phyloP scores from a whole-genome alignment of 2,113 vertebrate genomes.

The Nematolebias whitei region DNA sequence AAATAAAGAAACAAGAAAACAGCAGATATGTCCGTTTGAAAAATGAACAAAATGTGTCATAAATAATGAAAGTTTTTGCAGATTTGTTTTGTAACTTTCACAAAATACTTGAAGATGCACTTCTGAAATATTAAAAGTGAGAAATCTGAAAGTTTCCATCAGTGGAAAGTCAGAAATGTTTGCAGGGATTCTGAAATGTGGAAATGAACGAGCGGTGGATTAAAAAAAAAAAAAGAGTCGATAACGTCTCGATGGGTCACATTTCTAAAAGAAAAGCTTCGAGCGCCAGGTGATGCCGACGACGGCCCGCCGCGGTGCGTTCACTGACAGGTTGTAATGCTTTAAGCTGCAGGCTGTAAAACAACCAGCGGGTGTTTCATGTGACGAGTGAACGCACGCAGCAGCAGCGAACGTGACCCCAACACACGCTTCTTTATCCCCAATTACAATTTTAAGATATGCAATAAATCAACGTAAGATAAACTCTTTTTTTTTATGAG shows the following conservation, averaged over 20 bases:
- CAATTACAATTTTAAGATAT: constrained; percentile 74
- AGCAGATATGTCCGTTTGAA: constrained; percentile 1
- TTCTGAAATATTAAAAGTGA: not conserved
- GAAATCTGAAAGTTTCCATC: not conserved
- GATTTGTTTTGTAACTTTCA: not conserved
- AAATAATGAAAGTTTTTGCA: too few species aligned
- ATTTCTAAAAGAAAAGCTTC: constrained; percentile 16
- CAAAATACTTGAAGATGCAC: not conserved
- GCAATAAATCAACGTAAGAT: constrained; percentile 47
- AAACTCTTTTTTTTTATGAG: constrained; percentile 23
- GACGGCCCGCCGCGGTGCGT: not conserved
- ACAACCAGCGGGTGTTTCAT: too few species aligned
- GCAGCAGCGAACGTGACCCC: constrained; percentile 19
- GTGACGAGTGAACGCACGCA: constrained; percentile 11
- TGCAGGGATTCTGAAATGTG: not conserved
- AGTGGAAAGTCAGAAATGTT: not conserved
- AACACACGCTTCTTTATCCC: constrained; percentile 32
- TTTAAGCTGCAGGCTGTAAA: constrained; percentile 57
- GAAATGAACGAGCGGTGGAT: too few species aligned
- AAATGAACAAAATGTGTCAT: not conserved
- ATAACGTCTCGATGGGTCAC: constrained; percentile 5
- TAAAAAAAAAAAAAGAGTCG: too few species aligned
- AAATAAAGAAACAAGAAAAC: not conserved
- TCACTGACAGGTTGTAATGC: constrained; percentile 31
- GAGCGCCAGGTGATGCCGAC: constrained; percentile 2